phyloP scores from a whole-genome alignment of 2,797 vertebrate genomes.

The Octomys mimax region DNA sequence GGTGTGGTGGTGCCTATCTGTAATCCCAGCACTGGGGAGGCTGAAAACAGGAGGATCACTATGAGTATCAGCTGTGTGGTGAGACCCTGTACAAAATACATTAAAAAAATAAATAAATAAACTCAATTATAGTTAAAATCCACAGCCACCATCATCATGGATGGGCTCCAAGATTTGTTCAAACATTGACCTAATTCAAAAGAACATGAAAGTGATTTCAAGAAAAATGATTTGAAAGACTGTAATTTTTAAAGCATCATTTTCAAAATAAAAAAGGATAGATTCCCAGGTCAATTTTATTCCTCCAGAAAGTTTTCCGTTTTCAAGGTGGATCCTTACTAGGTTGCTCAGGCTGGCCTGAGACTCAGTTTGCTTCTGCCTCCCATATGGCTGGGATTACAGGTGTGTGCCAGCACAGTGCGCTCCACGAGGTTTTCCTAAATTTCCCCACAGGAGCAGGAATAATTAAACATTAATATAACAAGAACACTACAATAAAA shows the following conservation, averaged over 20 bases:
- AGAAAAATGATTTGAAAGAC: not conserved
- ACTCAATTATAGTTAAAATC: conserved; percentile 16
- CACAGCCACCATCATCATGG: not conserved
- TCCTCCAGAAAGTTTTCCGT: conserved; percentile 10
- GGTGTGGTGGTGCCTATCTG: too few relatives aligned
- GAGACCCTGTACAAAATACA: too few relatives aligned
- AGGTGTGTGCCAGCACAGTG: not conserved
- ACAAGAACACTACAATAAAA: not conserved
- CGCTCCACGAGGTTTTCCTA: not conserved
- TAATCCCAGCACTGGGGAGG: too few relatives aligned
- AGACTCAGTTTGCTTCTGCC: not conserved
- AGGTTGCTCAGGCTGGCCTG: not conserved
- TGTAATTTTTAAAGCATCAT: conserved; percentile 45
- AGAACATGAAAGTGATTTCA: conserved; percentile 50
- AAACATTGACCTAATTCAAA: conserved; percentile 57
- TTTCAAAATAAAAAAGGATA: conserved; percentile 43
- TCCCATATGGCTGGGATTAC: not conserved
- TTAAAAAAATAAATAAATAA: not conserved
- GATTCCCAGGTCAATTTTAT: not conserved
- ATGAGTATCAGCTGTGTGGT: too few relatives aligned
- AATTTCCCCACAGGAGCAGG: conserved; percentile 15
- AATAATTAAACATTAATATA: conserved; percentile 6
- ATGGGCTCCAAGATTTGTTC: not conserved
- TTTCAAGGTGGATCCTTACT: not conserved
- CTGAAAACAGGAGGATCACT: too few relatives aligned